A percentile compares a stretch with the other conserved stretches of the same genome.
Conservation (phyloP, 1,140 invertebrate genomes). For the Drosophila nikananu region DNA sequence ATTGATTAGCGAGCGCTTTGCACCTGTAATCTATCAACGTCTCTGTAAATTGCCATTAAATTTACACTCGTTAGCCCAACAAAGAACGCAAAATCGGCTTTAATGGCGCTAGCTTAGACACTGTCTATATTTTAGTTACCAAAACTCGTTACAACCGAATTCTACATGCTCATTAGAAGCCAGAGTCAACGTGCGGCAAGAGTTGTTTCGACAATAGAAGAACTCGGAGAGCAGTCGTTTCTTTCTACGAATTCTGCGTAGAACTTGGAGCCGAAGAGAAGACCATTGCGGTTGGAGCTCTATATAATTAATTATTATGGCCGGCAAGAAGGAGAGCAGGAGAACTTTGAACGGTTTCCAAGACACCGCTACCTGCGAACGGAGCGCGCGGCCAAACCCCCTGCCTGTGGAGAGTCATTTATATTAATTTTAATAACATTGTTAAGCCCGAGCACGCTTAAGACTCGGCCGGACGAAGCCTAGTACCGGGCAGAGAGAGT, state of each 20-base stretch:
- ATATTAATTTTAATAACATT: conserved; percentile 84
- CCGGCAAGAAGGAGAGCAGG: conserved; percentile 35
- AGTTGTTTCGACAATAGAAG: conserved; percentile 21
- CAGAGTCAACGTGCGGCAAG: conserved; percentile 1
- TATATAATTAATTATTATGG: conserved; percentile 71
- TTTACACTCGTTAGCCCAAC: conserved; percentile 48
- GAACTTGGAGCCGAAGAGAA: conserved; percentile 5
- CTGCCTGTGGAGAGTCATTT: conserved; percentile 66
- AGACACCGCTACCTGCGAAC: conserved; percentile 44
- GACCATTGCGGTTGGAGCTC: conserved; percentile 40
- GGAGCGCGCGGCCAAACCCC: conserved; percentile 28
- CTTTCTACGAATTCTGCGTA: conserved; percentile 39
- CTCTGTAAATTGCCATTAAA: conserved; percentile 24
- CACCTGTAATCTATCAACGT: conserved; percentile 49
- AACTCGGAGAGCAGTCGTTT: conserved; percentile 7
- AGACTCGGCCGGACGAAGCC: conserved; percentile 16
- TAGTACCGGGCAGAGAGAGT: conserved; percentile 6
- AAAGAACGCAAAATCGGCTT: conserved; percentile 45
- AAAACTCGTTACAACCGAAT: conserved; percentile 66
- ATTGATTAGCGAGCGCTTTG: conserved; percentile 37
- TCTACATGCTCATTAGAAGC: conserved; percentile 59
- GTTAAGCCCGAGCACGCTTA: conserved; percentile 60
- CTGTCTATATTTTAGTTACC: conserved; percentile 62
- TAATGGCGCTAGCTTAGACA: conserved; percentile 39
- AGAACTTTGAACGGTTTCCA: conserved; percentile 65